Percentiles rank a stretch among this genome's conserved stretches.
Conservation (phyloP, 2,113 vertebrate species). For the Elephantulus edwardii region DNA sequence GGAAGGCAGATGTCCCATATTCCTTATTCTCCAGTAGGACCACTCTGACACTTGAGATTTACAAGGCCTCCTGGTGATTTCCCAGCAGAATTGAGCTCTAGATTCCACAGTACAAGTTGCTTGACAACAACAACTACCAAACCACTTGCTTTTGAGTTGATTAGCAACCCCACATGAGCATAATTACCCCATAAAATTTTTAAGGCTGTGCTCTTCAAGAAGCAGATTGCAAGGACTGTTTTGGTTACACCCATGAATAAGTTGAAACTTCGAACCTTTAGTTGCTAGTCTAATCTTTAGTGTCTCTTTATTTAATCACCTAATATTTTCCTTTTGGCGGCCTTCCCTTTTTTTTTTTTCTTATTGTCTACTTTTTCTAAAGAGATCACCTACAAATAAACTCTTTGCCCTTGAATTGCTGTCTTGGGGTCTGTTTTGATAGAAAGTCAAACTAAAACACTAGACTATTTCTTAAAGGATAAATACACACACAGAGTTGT, state of each 20-base stretch:
- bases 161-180: not conserved
- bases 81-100: not conserved
- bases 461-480: not conserved
- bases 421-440: not conserved
- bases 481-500: not conserved
- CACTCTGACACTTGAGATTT: not conserved
- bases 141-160: not conserved
- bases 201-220: not conserved
- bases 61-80: not conserved
- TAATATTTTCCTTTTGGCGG: not conserved
- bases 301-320: not conserved
- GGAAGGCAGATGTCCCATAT: not conserved
- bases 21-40: not conserved
- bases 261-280: not conserved
- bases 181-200: not conserved
- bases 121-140: not conserved
- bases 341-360: not conserved
- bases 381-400: not conserved
- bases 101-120: not conserved
- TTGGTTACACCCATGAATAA: not conserved
- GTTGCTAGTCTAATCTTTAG: not conserved
- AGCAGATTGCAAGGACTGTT: not conserved
- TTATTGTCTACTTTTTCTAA: not conserved
- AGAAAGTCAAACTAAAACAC: not conserved
- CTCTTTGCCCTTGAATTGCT: not conserved